Evolutionary conservation across 2,888 invertebrate species (phyloP), one percentile per base, ranked within the genome.

Genomic region (Stenurella melanura): DNA sequence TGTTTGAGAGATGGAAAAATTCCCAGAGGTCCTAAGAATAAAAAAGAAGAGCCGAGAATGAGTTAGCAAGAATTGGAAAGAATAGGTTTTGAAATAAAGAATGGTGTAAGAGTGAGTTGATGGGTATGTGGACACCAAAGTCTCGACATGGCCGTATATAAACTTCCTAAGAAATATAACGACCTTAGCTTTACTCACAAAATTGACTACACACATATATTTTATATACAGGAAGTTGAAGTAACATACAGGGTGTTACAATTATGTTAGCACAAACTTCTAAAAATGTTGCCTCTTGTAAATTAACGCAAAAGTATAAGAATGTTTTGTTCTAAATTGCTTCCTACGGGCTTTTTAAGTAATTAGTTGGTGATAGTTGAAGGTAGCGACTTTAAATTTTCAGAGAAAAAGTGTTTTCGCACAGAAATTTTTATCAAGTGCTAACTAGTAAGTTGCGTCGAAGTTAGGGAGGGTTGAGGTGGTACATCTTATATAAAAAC

Each of bases 1-100:
- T 81, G 83, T 81, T 77, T 79, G 81, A 82, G 78, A 79, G 80
- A 83, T 82, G 81, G 83, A 81, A 81, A 81, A 81, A 83, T 85
- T 84, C 85, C 85, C 83, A 80, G 68, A 66, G 82, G 80, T 58
- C 75, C 63, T 42, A 56, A 67, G 76, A 78, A 79, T 73, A 80
- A 84, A 70, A 71, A 71, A 75, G 72, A 82, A 78, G 81, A 81
- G 75, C 79, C 74, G 82, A 82, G 80, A 85, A 84, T 83, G 83
- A 85, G 80, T 82, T 80, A 78, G 81, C 81, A 80, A 74, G 82
- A 84, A 83, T 82, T 78, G 82, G 80, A 77, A 77, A 80, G 82
- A 81, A 84, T 81, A 77, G 81, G 75, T 80, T 79, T 76, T 74
- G 79, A 80, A 80, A 82, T 84, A 80, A 81, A 83, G 81, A 77